Base-by-base conservation (phyloP, 2,888 invertebrate genomes). In the Temnothorax ravouxi region DNA sequence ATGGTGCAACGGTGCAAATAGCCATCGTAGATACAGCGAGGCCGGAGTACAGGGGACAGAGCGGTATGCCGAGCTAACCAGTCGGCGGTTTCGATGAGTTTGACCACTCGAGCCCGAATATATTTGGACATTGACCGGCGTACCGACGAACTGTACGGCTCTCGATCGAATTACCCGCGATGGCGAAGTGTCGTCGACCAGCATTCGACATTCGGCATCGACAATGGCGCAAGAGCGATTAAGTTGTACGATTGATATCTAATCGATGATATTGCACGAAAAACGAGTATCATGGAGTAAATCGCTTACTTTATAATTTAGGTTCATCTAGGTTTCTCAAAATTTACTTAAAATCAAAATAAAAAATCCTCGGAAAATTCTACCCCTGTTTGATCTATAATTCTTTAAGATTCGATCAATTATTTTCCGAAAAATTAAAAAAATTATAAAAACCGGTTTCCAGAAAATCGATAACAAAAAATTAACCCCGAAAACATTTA, bases 111-210 rank as follows among this genome's bases (percentile, higher is more conserved):
- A 71, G 9, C 47, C 47, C 44, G 71, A 79, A 79, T 82, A 82
- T 88, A 88, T 88, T 88, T 85, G 81, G 75, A n/a, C 81, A 62
- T 76, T 41, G 83, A 64, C 52, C 74, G 72, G 72, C 56, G 69
- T 83, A 88, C 82, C 86, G 86, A 77, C 84, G 74, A 83, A 75
- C 71, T 69, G 61, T 74, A 44, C 61, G 61, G 59, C 62, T 64
- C 62, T 52, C 85, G 72, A 88, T 84, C 64, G 87, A 85, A 88
- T 88, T 88, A 88, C 72, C 79, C 82, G 77, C 82, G 81, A 84
- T 87, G 67, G 71, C 66, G 71, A 86, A 84, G 82, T 84, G 85
- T 84, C 75, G 77, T 67, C 77, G 72, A 59, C 62, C 79, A 62
- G 79, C 9, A 77, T 77, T 82, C 71, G 59, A 56, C 34, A 69